Evolutionary conservation across 2,888 invertebrate species (phyloP), one percentile per base, ranked within the genome.

Genomic region (Andrena fulva): DNA sequence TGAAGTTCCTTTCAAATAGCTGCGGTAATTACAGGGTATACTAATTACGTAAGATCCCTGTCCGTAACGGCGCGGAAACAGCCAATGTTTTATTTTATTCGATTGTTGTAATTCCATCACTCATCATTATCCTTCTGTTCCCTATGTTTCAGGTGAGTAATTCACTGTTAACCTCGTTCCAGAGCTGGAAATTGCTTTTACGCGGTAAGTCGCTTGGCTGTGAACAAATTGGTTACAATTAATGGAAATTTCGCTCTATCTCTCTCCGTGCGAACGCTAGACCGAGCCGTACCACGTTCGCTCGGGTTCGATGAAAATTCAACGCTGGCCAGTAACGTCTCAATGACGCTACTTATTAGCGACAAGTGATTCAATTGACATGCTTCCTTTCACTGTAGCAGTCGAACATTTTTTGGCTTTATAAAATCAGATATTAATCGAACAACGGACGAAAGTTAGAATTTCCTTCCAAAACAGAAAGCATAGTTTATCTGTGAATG

Each of bases 141-240:
- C 77, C 79, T 88, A 60, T 90, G 89, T 91, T 90, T 70, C 89
- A 89, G 89, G 90, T 91, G 86, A 90, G 90, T 89, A 77, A 83
- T 84, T 78, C 48, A 56, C 60, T 60, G 62, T 68, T 69, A 74
- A 68, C 69, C 68, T 33, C 68, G 72, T 72, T 62, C 70, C 72
- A n/a, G 33, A 10, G 76, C 66, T 77, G 83, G 80, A 89, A 89
- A 87, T 89, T 88, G 85, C 87, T 87, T 87, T 86, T 77, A 84
- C 71, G 79, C 79, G 84, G 88, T 90, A 89, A 91, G 90, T 90
- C 80, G 84, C 74, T 84, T 62, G 54, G 68, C 72, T 71, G 60
- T 86, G 87, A 89, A 84, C 84, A 82, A 86, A 89, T 89, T 86
- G 77, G 85, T 89, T 89, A 89, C 86, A 90, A 90, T 91, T 90